A percentile compares a stretch with the other conserved stretches of the same genome.
These are phyloP conservation scores for Tinea semifulvella DNA, from an alignment of 2,888 invertebrate species.

Conservation along the genomic window DNA sequence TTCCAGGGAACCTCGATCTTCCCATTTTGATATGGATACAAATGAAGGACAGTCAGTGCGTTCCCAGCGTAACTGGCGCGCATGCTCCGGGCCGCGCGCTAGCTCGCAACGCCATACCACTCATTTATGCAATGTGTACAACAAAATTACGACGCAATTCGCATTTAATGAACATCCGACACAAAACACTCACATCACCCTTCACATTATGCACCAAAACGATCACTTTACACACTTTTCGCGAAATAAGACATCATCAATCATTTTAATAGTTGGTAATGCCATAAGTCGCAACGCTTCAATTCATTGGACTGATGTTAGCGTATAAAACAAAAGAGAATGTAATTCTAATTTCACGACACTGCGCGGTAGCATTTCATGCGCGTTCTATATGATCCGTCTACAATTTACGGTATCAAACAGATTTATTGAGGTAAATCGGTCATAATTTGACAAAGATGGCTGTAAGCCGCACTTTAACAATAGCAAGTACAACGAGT, in stretches of 20 bases:
- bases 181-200: slow-evolving; percentile 50
- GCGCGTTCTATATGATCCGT: slow-evolving; percentile 26
- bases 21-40: slow-evolving; percentile 73
- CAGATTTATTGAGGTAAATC: slow-evolving; percentile 53
- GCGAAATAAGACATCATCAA: slow-evolving; percentile 58
- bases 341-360: slow-evolving; percentile 45
- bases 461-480: slow-evolving; percentile 62
- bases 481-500: slow-evolving; percentile 60
- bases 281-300: slow-evolving; percentile 56
- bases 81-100: slow-evolving; percentile 66
- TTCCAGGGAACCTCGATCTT: slow-evolving; percentile 87
- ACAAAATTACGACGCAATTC: slow-evolving; percentile 63
- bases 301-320: slow-evolving; percentile 53
- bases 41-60: slow-evolving; percentile 66
- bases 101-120: slow-evolving; percentile 62
- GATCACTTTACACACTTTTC: slow-evolving; percentile 48
- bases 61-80: slow-evolving; percentile 62
- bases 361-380: slow-evolving; percentile 37
- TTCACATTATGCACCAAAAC: slow-evolving; percentile 56
- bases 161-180: slow-evolving; percentile 47
- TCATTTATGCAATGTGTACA: slow-evolving; percentile 47
- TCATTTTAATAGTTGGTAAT: slow-evolving; percentile 61
- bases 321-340: slow-evolving; percentile 59
- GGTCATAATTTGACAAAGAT: slow-evolving; percentile 64
- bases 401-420: slow-evolving; percentile 27